Percentiles rank a stretch among this genome's conserved stretches.
Evolutionary conservation across 2,888 invertebrate genomes (phyloP).

Genomic region (Polymixis lichenea): DNA sequence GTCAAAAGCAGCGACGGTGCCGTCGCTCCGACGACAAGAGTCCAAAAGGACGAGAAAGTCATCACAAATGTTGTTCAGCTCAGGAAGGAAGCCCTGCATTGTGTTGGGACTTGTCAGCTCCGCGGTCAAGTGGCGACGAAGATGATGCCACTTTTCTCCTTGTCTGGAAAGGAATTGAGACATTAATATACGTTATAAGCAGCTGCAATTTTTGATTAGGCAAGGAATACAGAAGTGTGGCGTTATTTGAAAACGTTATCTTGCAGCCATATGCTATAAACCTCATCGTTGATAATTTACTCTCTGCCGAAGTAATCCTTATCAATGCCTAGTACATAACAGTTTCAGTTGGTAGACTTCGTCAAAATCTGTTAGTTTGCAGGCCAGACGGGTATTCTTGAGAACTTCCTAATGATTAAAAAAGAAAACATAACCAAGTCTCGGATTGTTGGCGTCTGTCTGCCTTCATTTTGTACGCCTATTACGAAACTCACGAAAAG

Average conservation of each 20-base stretch:
- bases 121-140: constrained; percentile 93
- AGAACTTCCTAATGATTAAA: background rate
- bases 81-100: constrained; percentile 93
- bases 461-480: constrained; percentile 2
- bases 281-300: background rate
- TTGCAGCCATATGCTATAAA: background rate
- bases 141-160: constrained; percentile 94
- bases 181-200: background rate
- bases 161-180: constrained; percentile 87
- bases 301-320: background rate
- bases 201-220: background rate
- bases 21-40: constrained; percentile 86
- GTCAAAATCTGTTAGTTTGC: background rate
- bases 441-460: background rate
- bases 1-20: constrained; percentile 92
- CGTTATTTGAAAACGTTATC: background rate
- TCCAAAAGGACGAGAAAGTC: constrained; percentile 93
- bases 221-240: background rate
- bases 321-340: background rate
- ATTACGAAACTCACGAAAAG: constrained; percentile 24
- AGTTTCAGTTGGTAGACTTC: background rate
- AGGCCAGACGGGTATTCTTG: background rate
- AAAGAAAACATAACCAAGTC: background rate
- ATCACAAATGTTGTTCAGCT: constrained; percentile 93
- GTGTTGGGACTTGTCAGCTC: constrained; percentile 94